These are phyloP conservation scores for Paracyclopina nana DNA, from an alignment of 1,140 invertebrate genomes.

Conservation along the genomic window DNA sequence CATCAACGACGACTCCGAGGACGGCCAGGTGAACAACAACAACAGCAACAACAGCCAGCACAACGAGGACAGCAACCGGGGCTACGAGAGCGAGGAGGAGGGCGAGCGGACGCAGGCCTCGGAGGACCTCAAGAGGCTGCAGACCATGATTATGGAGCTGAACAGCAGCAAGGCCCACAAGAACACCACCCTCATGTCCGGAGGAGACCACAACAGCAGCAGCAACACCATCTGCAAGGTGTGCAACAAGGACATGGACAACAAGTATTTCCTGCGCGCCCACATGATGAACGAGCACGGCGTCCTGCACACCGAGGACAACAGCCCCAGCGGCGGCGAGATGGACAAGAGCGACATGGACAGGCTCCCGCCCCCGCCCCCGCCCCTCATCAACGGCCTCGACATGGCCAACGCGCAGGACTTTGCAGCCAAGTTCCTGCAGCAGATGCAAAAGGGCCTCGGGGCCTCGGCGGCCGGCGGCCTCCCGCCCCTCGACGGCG, in stretches of 20 bases:
- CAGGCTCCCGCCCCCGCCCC: background rate
- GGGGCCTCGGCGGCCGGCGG: slow-evolving; percentile 34
- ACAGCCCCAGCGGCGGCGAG: slow-evolving; percentile 16
- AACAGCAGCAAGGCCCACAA: slow-evolving; percentile 37
- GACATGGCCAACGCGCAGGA: background rate
- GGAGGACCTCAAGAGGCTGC: slow-evolving; percentile 63
- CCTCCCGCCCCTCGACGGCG: slow-evolving; percentile 38
- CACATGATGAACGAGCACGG: slow-evolving; percentile 41
- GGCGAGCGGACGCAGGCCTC: slow-evolving; percentile 20
- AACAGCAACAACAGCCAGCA: background rate
- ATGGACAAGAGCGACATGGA: background rate
- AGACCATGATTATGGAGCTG: slow-evolving; percentile 73
- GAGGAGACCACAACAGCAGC: slow-evolving; percentile 18
- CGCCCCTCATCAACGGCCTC: background rate
- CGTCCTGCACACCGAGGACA: slow-evolving; percentile 26
- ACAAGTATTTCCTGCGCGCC: slow-evolving; percentile 34
- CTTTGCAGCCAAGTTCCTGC: background rate
- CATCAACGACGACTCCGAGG: slow-evolving; percentile 18
- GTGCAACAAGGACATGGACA: slow-evolving; percentile 36
- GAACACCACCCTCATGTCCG: slow-evolving; percentile 30
- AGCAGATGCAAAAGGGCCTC: slow-evolving; percentile 32
- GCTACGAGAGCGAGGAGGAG: slow-evolving; percentile 20
- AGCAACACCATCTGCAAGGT: slow-evolving; percentile 32
- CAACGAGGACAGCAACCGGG: background rate
- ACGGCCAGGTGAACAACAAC: too few relatives aligned